Evolutionary conservation across 2,888 invertebrate genomes (phyloP).

Genomic region (Sinhomidia bicolor): DNA sequence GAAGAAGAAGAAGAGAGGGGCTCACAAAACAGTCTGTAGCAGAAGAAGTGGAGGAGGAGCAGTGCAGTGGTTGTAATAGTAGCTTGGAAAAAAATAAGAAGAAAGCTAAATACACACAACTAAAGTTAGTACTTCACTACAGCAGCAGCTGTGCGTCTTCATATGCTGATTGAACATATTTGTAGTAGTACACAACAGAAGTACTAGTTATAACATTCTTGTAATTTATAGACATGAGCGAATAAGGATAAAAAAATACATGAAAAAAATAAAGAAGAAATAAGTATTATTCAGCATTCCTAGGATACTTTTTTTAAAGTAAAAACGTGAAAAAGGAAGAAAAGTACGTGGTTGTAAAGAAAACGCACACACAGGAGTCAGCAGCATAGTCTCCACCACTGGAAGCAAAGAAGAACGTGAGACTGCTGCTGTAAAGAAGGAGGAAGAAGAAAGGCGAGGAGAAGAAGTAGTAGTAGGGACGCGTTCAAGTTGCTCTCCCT

Average conservation of each 20-base stretch:
- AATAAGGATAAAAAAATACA: background rate
- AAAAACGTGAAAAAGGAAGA: background rate
- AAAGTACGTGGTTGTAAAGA: background rate
- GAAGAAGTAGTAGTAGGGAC: background rate
- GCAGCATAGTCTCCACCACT: too few relatives aligned
- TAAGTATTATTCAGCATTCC: too few relatives aligned
- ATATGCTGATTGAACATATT: constrained; percentile 15
- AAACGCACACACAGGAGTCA: too few relatives aligned
- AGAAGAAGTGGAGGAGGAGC: background rate
- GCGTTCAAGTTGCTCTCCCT: constrained; percentile 20
- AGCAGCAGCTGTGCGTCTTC: background rate
- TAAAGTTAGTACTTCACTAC: too few relatives aligned
- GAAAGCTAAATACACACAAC: too few relatives aligned
- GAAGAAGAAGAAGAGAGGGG: too few relatives aligned
- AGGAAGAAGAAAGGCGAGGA: too few relatives aligned
- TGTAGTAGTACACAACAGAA: background rate
- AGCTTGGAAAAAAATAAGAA: too few relatives aligned
- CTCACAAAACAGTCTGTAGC: background rate
- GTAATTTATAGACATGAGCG: background rate
- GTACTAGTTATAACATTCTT: background rate
- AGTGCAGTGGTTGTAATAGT: too few relatives aligned
- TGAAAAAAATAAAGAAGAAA: background rate
- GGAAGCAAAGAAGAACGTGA: too few relatives aligned
- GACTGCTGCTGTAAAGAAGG: too few relatives aligned
- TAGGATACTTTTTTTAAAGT: background rate